Evolutionary conservation across 2,797 vertebrate species (phyloP), one percentile per base, ranked within the genome.

Genomic region (Phoxinus dragarum): DNA sequence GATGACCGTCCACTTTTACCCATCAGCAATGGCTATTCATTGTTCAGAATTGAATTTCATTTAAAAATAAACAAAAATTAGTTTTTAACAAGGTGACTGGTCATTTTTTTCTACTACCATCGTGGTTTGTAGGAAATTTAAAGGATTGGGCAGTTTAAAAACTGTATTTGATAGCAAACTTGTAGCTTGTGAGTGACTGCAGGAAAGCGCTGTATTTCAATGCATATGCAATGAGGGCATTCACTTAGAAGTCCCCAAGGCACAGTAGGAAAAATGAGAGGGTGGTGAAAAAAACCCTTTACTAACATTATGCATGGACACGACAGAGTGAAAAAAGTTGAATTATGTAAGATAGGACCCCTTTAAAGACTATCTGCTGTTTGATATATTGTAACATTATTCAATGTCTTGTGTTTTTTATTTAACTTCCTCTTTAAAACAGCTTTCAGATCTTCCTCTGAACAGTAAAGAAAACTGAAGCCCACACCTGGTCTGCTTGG

Each of bases 401-500:
- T 66, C 16, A 61, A 21, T 61, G 42, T 6, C 40, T 49, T 17
- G 9, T 47, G 49, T 23, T 31, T 68, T 38, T 80, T 16, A 66
- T 34, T 79, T 21, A 67, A 42, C 64, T 56, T 64, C 49, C 19
- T 27, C 34, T 17, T 75, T 49, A 3, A 21, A 52, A 52, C 9
- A 34, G 16, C 47, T 21, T 47, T 76, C 34, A 21, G 47, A 42
- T 21, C 23, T 67, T 21, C 3, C 36, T 72, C 36, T 81, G 7
- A 72, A 64, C 42, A 72, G 16, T 54, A 56, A 88, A 31, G 87
- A 61, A 1, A 84, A 7, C 27, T 67, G 19, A 73, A 86, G 38
- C 56, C 56, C 61, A 82, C 86, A 98, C 98, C 97, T 97, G 91
- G 92, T 91, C 85, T 95, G 95, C 74, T 93, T 92, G 17, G 97